Percentiles rank a stretch among this genome's conserved stretches.
These are phyloP conservation scores for Phataginus tetradactyla DNA, from an alignment of 2,797 vertebrate genomes.

Conservation along the genomic window DNA sequence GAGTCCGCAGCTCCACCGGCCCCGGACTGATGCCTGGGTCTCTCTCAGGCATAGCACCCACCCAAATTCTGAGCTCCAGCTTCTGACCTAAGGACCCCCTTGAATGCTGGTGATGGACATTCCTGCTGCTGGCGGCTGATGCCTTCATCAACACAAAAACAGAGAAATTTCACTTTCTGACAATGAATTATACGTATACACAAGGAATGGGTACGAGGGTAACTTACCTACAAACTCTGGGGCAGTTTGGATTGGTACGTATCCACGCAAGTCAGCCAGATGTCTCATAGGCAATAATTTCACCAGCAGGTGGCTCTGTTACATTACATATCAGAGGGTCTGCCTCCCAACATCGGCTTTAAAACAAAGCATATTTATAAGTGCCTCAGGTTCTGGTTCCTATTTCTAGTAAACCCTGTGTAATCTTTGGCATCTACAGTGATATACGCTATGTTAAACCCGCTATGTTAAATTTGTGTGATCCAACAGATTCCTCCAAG, in stretches of 20 bases:
- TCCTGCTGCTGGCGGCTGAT: not conserved
- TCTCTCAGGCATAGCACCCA: not conserved
- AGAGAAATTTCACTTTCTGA: not conserved
- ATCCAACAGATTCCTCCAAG: not conserved
- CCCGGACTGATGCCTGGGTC: not conserved
- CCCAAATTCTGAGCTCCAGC: not conserved
- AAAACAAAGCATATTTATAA: not conserved
- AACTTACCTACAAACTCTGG: not conserved
- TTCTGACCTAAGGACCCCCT: not conserved
- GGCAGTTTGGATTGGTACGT: too few species aligned
- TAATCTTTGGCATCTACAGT: not conserved
- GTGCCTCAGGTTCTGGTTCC: not conserved
- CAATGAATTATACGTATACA: not conserved
- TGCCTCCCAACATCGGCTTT: not conserved
- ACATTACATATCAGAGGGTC: rapidly evolving
- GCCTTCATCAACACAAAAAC: not conserved
- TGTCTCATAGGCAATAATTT: not conserved
- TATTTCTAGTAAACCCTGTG: not conserved
- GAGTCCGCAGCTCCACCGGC: not conserved
- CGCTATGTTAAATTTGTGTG: too few species aligned
- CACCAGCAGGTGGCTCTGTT: constrained; percentile 81
- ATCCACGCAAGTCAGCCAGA: rapidly evolving
- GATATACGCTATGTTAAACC: not conserved
- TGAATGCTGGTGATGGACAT: not conserved
- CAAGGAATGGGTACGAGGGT: not conserved